Evolutionary conservation across 2,797 vertebrate species (phyloP).

Genomic region (Oceanodroma leucorhoa): DNA sequence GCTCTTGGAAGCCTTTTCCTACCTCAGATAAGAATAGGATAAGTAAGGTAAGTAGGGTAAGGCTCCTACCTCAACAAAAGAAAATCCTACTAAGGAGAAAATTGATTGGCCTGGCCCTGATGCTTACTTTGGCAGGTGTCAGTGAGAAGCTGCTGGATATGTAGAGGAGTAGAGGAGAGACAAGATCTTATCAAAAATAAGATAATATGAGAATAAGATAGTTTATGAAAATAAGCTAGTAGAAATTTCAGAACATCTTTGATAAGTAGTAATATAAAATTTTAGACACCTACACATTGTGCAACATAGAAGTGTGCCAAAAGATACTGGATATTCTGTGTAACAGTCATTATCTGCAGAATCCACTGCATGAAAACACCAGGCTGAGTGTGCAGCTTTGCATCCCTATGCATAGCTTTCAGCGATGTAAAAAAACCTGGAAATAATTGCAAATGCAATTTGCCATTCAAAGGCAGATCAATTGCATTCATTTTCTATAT

Average conservation of each 20-base stretch:
- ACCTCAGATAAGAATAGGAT: background rate
- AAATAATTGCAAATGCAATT: slow-evolving; percentile 15
- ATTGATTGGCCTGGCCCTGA: background rate
- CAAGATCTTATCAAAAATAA: background rate
- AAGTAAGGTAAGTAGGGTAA: background rate
- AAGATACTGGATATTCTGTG: background rate
- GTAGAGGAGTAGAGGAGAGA: background rate
- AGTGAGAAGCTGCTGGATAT: background rate
- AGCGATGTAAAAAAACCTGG: background rate
- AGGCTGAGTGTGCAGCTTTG: background rate
- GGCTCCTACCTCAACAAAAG: background rate
- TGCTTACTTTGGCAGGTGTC: background rate
- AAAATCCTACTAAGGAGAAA: background rate
- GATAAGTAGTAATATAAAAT: background rate
- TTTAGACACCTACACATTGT: background rate
- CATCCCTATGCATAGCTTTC: background rate
- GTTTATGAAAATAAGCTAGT: background rate
- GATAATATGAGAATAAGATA: background rate
- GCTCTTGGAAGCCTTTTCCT: background rate
- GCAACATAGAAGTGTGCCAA: background rate
- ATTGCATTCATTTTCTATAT: background rate
- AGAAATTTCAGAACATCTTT: background rate
- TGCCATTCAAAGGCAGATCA: slow-evolving; percentile 16
- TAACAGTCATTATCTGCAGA: background rate
- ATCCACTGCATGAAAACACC: background rate